These are phyloP conservation scores for Chelidonichthys spinosus DNA, from an alignment of 2,797 vertebrate genomes.

Conservation along the genomic window DNA sequence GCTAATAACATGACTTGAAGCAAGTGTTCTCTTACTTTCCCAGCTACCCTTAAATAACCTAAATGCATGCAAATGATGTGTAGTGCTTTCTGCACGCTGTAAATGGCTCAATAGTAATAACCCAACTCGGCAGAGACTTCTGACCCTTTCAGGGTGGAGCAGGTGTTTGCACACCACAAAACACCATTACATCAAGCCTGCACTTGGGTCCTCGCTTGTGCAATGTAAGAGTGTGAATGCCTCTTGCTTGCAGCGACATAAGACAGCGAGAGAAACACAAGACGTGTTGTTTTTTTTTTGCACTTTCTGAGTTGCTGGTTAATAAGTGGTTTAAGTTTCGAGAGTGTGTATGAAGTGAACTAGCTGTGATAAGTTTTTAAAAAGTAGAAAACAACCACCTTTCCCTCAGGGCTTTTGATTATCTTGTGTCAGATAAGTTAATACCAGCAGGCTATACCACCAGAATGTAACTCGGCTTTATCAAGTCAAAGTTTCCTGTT, in stretches of 20 bases:
- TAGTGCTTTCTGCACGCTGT: not conserved
- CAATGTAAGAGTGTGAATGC: conserved; percentile 23
- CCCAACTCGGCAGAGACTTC: not conserved
- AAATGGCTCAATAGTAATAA: not conserved
- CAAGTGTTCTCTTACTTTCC: not conserved
- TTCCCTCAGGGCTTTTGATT: not conserved
- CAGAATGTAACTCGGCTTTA: conserved; percentile 47
- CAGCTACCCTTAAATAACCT: not conserved
- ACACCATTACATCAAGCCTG: conserved; percentile 8
- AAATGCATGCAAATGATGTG: not conserved
- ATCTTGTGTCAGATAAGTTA: conserved; percentile 14
- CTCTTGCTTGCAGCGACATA: conserved; percentile 1
- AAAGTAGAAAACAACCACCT: conserved; percentile 1
- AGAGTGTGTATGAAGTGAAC: not conserved
- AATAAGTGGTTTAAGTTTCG: not conserved
- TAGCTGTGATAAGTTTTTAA: not conserved
- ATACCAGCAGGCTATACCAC: conserved; percentile 11
- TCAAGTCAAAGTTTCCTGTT: conserved; percentile 71
- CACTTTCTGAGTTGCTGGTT: not conserved
- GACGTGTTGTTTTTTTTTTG: not conserved
- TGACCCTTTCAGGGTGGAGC: conserved; percentile 60
- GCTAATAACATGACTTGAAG: not conserved
- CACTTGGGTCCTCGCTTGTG: conserved; percentile 5
- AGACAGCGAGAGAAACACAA: not conserved
- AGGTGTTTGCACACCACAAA: conserved; percentile 46